Evolutionary conservation across 1,140 invertebrate genomes (phyloP).

Genomic region (Copidosoma floridanum): DNA sequence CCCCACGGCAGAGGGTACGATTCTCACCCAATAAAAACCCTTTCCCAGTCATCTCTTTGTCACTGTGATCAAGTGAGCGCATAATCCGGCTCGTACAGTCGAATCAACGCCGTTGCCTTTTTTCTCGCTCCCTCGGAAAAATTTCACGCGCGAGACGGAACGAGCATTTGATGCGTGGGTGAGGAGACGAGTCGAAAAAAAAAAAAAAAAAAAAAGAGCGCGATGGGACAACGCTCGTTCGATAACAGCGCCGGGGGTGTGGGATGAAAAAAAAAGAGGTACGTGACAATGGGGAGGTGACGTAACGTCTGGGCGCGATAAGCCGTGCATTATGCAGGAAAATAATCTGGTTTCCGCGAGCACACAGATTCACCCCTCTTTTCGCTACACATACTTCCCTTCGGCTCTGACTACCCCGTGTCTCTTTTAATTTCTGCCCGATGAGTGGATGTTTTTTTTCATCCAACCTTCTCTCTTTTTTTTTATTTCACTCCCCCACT

Average conservation of each 20-base stretch:
- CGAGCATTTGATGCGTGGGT: conserved; percentile 1
- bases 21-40: no score
- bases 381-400: not conserved
- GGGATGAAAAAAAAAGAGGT: not conserved
- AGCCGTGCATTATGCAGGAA: conserved; percentile 4
- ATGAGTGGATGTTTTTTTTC: no score
- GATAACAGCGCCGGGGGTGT: not conserved
- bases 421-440: not conserved
- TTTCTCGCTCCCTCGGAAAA: no score
- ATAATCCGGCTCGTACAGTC: not conserved
- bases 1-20: no score
- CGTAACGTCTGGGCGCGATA: conserved; percentile 6
- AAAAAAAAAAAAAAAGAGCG: not conserved
- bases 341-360: conserved; percentile 12
- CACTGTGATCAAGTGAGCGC: no score
- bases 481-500: not conserved
- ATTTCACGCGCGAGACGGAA: no score
- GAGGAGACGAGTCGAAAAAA: no score
- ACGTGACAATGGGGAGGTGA: conserved; percentile 3
- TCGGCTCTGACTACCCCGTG: not conserved
- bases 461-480: not conserved
- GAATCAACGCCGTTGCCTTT: not conserved
- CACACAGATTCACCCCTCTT: no score
- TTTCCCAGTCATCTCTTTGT: no score
- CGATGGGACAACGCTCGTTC: not conserved